phyloP scores from a whole-genome alignment of 2,888 invertebrate genomes.

The Suillia variegata region DNA sequence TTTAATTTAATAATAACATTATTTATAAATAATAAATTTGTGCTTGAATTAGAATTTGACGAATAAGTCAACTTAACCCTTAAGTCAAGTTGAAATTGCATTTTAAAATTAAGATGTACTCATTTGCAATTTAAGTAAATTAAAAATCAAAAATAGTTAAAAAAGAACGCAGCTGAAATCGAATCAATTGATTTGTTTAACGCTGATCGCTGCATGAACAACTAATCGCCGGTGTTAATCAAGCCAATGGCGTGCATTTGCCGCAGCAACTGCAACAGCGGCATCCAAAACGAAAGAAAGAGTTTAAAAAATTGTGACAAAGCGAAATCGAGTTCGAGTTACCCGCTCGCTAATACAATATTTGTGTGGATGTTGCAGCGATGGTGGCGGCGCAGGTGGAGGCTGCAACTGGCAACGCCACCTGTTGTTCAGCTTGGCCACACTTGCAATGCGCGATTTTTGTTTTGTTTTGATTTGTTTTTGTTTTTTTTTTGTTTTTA shows the following conservation, averaged over 20 bases:
- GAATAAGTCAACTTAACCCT: too few species aligned
- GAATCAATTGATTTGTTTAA: constrained; percentile 35
- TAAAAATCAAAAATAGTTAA: too few species aligned
- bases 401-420: constrained; percentile 10
- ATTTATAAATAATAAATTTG: too few species aligned
- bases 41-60: too few species aligned
- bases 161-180: too few species aligned
- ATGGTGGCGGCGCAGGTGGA: not conserved
- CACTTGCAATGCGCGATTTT: constrained; percentile 1
- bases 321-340: constrained; percentile 26
- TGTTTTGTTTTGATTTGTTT: not conserved
- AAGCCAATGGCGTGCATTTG: constrained; percentile 22
- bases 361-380: too few species aligned
- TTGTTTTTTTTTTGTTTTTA: too few species aligned
- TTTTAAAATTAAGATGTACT: too few species aligned
- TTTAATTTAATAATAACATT: too few species aligned
- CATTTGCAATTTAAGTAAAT: too few species aligned
- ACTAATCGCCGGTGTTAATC: constrained; percentile 41
- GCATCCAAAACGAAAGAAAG: not conserved
- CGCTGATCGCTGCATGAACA: constrained; percentile 23
- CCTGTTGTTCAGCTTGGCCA: constrained; percentile 11
- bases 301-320: constrained; percentile 2
- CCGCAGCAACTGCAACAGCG: not conserved
- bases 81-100: too few species aligned
- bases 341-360: constrained; percentile 4